Base-by-base conservation (phyloP, 23 tunicate genomes). In the Ciona savignyi region DNA sequence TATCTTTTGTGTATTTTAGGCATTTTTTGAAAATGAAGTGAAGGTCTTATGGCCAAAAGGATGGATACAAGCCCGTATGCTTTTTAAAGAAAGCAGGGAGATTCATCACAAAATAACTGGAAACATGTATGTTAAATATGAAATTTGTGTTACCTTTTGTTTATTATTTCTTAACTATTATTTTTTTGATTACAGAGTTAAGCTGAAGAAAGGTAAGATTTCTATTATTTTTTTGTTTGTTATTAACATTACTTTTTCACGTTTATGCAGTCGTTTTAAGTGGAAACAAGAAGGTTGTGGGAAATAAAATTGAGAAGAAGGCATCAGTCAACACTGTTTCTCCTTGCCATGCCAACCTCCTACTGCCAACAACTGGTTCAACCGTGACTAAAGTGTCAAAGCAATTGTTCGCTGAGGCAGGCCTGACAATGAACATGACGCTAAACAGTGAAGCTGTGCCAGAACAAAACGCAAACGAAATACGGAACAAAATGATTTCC, bases 41-140 rank as follows among this genome's bases (percentile, higher is more conserved):
- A 91, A 91, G 61, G 29, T 56, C 25, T 56, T 91, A 77, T 91
- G 97, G 97, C 97, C 97, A 22, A 91, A 84, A 76, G 86, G 81
- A 29, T 91, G 97, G 97, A 91, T 91, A 86, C 97, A 91, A 80
- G 74, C 80, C 20, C 79, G 97, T n/a, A 81, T 71, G 32, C 65
- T 91, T 29, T 84, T 67, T 61, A 91, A 91, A 56, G 97, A 91
- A 66, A 84, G 86, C 51, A 70, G 86, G 2, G 76, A 82, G 19
- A 73, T 73, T 28, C 97, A 91, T 76, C 42, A 51, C 2, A 66
- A 66, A 27, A 29, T 84, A 0, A 91, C 97, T 28, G 80, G 81
- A 27, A 63, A 62, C 30, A 27, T 29, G 96, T 88, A 49, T 67
- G 96, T 81, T 6, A n/a, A n/a, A n/a, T n/a, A n/a, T n/a, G n/a